Percentiles rank a stretch among this genome's conserved stretches.
Evolutionary conservation across 2,113 vertebrate species (phyloP).

Genomic region (Etheostoma spectabile): DNA sequence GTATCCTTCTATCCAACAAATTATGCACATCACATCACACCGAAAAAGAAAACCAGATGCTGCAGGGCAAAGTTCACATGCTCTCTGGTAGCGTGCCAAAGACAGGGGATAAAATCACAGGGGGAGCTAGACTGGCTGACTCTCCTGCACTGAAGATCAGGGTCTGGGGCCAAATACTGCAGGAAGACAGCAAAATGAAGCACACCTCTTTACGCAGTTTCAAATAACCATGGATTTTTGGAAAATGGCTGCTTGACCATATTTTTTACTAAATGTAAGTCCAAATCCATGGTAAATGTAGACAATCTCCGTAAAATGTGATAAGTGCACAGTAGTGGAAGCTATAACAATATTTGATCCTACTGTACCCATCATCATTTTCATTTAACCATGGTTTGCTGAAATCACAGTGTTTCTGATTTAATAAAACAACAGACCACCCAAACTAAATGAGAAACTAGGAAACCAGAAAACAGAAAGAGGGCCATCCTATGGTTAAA

Average conservation of each 20-base stretch:
- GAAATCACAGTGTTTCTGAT: not conserved
- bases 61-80: slow-evolving; percentile 9
- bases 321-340: not conserved
- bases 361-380: not conserved
- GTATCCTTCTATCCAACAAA: not conserved
- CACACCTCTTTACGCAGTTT: not conserved
- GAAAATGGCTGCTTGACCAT: not conserved
- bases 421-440: not conserved
- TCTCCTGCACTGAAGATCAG: slow-evolving; percentile 1
- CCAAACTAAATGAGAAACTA: not conserved
- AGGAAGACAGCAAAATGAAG: not conserved
- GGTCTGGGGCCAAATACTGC: not conserved
- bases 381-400: not conserved
- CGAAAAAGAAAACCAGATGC: slow-evolving; percentile 9
- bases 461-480: slow-evolving; percentile 5
- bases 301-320: not conserved
- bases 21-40: not conserved
- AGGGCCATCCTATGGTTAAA: not conserved
- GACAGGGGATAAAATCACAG: not conserved
- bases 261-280: not conserved
- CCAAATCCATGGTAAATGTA: not conserved
- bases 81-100: not conserved
- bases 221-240: not conserved
- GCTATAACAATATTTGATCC: not conserved
- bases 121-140: slow-evolving; percentile 1